These are phyloP conservation scores for Xiphophorus maculatus DNA, from an alignment of 2,113 vertebrate genomes.

Conservation along the genomic window DNA sequence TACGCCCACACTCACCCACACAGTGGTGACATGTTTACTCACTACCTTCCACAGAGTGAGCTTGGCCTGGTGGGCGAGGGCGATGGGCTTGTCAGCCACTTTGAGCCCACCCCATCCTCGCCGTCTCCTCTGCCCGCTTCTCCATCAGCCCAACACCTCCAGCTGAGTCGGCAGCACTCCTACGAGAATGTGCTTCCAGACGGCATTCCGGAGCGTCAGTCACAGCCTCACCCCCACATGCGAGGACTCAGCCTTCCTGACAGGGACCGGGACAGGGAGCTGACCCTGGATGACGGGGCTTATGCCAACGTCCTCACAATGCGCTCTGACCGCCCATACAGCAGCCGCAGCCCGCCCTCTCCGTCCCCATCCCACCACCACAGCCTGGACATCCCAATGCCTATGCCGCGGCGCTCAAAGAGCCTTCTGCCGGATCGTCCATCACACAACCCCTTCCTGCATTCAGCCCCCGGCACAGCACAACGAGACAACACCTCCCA, in stretches of 20 bases:
- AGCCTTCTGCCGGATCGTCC: conserved; percentile 90
- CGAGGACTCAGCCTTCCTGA: conserved; percentile 94
- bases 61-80: conserved; percentile 81
- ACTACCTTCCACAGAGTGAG: conserved; percentile 81
- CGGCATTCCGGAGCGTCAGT: conserved; percentile 63
- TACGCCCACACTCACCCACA: conserved; percentile 67
- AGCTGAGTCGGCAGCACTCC: conserved; percentile 92
- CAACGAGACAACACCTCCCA: conserved; percentile 72
- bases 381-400: conserved; percentile 80
- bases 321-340: conserved; percentile 91
- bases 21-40: conserved; percentile 76
- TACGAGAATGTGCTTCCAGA: conserved; percentile 93
- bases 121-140: conserved; percentile 58
- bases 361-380: conserved; percentile 84
- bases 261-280: conserved; percentile 74
- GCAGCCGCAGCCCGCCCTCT: conserved; percentile 78
- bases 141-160: conserved; percentile 72
- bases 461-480: conserved; percentile 74
- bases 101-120: conserved; percentile 78
- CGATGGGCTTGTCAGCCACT: conserved; percentile 87
- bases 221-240: conserved; percentile 71
- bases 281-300: conserved; percentile 86
- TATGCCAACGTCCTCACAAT: conserved; percentile 92
- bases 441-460: conserved; percentile 93
- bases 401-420: conserved; percentile 88